Base-by-base conservation (phyloP, 2,888 invertebrate genomes). In the Tetragonula carbonaria region DNA sequence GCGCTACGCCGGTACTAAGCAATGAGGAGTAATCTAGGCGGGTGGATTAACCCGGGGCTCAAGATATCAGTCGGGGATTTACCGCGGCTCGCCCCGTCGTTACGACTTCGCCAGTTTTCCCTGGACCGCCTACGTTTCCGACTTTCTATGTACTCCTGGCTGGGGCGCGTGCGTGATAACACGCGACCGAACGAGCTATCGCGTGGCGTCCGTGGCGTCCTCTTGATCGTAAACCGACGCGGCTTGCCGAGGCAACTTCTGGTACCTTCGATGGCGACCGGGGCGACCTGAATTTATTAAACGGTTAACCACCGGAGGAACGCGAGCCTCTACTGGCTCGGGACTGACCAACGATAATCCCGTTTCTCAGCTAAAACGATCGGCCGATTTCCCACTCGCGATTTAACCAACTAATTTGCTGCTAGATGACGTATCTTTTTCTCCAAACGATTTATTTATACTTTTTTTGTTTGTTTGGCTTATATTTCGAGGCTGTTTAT, bases 11-110 rank as follows among this genome's bases (percentile, higher is more conserved):
- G 21, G 81, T 88, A 85, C 88, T 90, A 91, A 92, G 93, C 93
- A 93, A 93, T 91, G 92, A 91, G 90, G 90, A 93, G 93, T 93
- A 93, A 94, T 94, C 93, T 91, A 92, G 92, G 90, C 88, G 92
- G 45, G 90, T 91, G 92, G 93, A 93, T 94, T 93, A 93, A 93
- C 92, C 91, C 92, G 84, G 84, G 90, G 91, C 92, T 93, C 93
- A 91, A 92, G 93, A 93, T 93, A 93, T 93, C 93, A 93, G 93
- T 92, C 89, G 86, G 88, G 90, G 92, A 92, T 93, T 92, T 92
- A 91, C 89, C 86, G 90, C 82, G 85, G 82, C 87, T 86, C 84
- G 80, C 83, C 83, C 79, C 84, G 89, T 88, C 87, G 91, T 92
- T 91, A 90, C 91, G 85, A 88, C 87, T 88, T 57, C 73, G 66